Evolutionary conservation across 2,888 invertebrate species (phyloP), one percentile per base, ranked within the genome.

Genomic region (Autographa gamma): DNA sequence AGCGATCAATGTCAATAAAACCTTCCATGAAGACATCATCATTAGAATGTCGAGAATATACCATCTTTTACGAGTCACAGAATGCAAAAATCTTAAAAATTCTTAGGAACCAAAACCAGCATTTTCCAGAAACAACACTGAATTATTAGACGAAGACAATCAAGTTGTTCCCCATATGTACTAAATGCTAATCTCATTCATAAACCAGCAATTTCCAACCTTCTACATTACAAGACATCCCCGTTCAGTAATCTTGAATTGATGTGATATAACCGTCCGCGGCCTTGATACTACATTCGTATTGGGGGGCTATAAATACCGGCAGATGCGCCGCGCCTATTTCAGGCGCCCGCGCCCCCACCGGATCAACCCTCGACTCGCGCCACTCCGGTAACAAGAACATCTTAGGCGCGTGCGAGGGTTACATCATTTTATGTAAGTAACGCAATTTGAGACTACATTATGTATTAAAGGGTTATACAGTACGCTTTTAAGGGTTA

Each of bases 281-380:
- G 95, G 92, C 95, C 95, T 95, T 95, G 95, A 92, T 95, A 95
- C 95, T 95, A 95, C 95, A 92, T 92, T 76, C 76, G 71, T 19
- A 67, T 92, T 93, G 91, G 93, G 94, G 93, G 82, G 89, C 93
- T 95, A 95, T 94, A 92, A 92, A 90, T 93, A 93, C 79, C 84
- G 79, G 91, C 94, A 94, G 95, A 94, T 94, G 95, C 90, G 87
- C 86, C 88, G 88, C 74, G 54, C 90, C 91, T 95, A 95, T 94
- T 94, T 93, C 89, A 86, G 88, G 90, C 86, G 80, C 81, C 86
- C 89, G 90, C 86, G 80, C 81, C 86, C 89, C 86, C 91, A 77
- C 89, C 88, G 85, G 81, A 79, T 81, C 86, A 84, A 85, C 83
- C 80, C 73, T 74, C 77, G 38, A 80, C 75, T 81, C 83, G 77